Evolutionary conservation across 2,888 invertebrate species (phyloP), one percentile per base, ranked within the genome.

Genomic region (Rosalia funebris): DNA sequence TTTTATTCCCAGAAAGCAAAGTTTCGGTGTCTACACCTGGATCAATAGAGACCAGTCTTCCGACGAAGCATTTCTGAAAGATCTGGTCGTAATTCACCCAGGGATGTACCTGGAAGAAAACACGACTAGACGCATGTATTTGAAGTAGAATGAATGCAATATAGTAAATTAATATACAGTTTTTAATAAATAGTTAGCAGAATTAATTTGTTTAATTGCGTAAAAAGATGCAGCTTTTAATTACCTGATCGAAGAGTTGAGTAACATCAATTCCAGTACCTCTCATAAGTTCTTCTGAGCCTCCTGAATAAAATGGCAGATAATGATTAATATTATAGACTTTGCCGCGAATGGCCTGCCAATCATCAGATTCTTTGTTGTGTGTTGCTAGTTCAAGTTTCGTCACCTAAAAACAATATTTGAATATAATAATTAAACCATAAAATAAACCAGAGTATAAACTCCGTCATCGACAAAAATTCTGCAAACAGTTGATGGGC

Each of bases 21-120:
- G 70, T 65, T 56, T 76, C 74, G 1, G 68, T 65, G 44, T 77
- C 71, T 2, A 77, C 54, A 36, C 68, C 61, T 0, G 79, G 75
- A 55, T 73, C 75, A 36, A 68, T 75, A n/a, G 68, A 14, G 3
- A 85, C 83, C n/a, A 93, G 80, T 15, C 88, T 89, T 1, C 98
- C 98, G 15, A 98, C 88, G 53, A 91, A 85, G 80, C 98, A 98
- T 82, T 96, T 96, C 63, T 92, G 89, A 52, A 98, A 84, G 76
- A 98, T 89, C 52, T 93, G 93, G 75, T 96, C 93, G 80, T 92
- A 96, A 83, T 98, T 98, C 2, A 98, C 98, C 97, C 97, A 98
- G 1, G 93, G 91, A 81, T 98, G 98, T 16, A 95, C 89, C 89
- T 91, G 73, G 60, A 82, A 82, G n/a, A n/a, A n/a, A n/a, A n/a